These are phyloP conservation scores for Heteractis magnifica DNA, from an alignment of 92 coral and sea anemone genomes.

Conservation along the genomic window DNA sequence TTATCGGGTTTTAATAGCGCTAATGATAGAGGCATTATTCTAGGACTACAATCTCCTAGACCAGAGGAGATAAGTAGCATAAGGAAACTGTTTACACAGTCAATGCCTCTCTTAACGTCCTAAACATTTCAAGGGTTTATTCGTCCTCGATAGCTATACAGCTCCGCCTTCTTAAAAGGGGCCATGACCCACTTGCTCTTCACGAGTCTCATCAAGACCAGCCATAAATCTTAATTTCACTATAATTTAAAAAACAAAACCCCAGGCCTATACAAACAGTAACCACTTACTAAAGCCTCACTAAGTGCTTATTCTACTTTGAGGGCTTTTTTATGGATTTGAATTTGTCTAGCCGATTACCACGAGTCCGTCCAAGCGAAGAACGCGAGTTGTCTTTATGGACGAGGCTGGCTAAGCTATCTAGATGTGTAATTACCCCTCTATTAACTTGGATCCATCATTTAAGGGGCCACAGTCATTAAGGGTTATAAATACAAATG, in stretches of 20 bases:
- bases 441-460: background rate
- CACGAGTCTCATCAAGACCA: background rate
- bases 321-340: background rate
- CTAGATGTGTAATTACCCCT: slow-evolving; percentile 13
- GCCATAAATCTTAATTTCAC: background rate
- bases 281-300: background rate
- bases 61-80: background rate
- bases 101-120: slow-evolving; percentile 3
- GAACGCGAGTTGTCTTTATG: background rate
- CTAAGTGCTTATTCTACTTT: background rate
- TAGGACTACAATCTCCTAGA: background rate
- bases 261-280: background rate
- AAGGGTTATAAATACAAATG: slow-evolving; percentile 24
- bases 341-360: background rate
- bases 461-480: slow-evolving; percentile 16
- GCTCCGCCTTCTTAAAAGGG: slow-evolving; percentile 22
- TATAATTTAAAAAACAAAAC: background rate
- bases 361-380: background rate
- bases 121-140: slow-evolving; percentile 9
- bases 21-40: background rate
- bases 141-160: slow-evolving; percentile 11
- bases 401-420: background rate
- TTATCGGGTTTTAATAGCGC: background rate
- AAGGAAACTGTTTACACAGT: slow-evolving; percentile 8
- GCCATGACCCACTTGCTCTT: slow-evolving; percentile 16